Evolutionary conservation across 2,888 invertebrate genomes (phyloP), one percentile per base, ranked within the genome.

Genomic region (Drosophila nr. perissopoda): DNA sequence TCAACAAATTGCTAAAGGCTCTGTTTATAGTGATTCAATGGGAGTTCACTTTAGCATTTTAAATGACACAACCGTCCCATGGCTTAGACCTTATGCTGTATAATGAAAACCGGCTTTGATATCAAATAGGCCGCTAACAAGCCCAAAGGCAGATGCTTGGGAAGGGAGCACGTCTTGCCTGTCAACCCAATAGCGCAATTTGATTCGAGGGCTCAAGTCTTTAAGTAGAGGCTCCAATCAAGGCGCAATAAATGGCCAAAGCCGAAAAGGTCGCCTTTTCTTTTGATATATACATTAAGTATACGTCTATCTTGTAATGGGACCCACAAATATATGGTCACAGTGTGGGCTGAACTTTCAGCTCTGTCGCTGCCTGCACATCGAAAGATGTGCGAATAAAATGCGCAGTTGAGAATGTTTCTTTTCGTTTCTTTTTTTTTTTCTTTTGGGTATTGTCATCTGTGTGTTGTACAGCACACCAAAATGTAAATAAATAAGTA

Each of bases 401-500:
- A 58, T 66, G 49, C 69, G 62, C 49, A 64, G 69, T 46, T 48
- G 36, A 48, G 62, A 62, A 59, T 65, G 34, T 77, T 21, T 48
- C 40, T 57, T 67, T 61, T 56, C 56, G 33, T 59, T 16, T 64
- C 33, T 59, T 59, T 69, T 60, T 62, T 69, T 60, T 67, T 6
- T 54, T 27, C 49, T 49, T 68, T 42, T 68, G 60, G 48, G 76
- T 60, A 60, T 75, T 89, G 90, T 82, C 80, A 69, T 63, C 60
- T 59, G 51, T 61, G 51, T 83, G 61, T 71, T 79, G 51, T 65
- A 59, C 63, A 57, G 27, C 53, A 65, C 46, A 70, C 8, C 42
- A 40, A 78, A 73, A 78, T 73, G 74, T 79, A 81, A 73, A 86
- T 82, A 76, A 89, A 83, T 74, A 85, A 70, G 76, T 74, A 89